Percentiles rank a stretch among this genome's conserved stretches.
Evolutionary conservation across 2,888 invertebrate genomes (phyloP).

Genomic region (Drosophila engyochracea): DNA sequence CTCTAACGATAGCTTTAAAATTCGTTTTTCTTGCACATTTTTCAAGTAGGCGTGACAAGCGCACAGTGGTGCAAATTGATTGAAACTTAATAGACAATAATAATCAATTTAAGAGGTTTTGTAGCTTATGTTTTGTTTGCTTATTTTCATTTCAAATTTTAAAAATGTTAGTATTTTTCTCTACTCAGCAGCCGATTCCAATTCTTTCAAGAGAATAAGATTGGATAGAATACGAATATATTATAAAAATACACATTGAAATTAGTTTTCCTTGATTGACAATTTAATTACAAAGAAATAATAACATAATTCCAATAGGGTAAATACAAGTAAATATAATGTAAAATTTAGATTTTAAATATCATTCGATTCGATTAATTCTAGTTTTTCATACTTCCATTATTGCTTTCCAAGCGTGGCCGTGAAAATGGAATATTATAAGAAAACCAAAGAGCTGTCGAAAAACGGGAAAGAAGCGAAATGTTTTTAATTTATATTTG

Average conservation of each 20-base stretch:
- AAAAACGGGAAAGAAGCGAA: background rate
- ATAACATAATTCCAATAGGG: background rate
- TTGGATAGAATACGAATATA: background rate
- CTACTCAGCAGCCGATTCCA: background rate
- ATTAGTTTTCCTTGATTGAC: background rate
- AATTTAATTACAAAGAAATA: background rate
- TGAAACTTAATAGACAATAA: slow-evolving; percentile 1
- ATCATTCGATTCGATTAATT: background rate
- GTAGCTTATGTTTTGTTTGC: background rate
- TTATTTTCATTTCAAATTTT: background rate
- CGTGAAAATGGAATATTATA: background rate
- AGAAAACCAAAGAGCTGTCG: background rate
- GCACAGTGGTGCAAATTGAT: slow-evolving; percentile 40
- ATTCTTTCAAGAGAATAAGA: background rate
- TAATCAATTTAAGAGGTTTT: background rate
- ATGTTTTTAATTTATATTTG: slow-evolving; percentile 4
- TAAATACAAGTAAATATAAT: background rate
- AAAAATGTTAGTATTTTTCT: background rate
- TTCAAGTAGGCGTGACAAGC: slow-evolving; percentile 20
- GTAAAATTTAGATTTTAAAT: background rate
- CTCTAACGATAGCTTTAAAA: slow-evolving; percentile 42
- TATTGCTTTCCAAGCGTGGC: background rate
- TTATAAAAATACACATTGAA: background rate
- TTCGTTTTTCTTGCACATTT: slow-evolving; percentile 35
- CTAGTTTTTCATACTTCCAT: background rate